A percentile compares a stretch with the other conserved stretches of the same genome.
These are phyloP conservation scores for Myotis lucifugus DNA, from an alignment of 2,113 vertebrate genomes.

Conservation along the genomic window DNA sequence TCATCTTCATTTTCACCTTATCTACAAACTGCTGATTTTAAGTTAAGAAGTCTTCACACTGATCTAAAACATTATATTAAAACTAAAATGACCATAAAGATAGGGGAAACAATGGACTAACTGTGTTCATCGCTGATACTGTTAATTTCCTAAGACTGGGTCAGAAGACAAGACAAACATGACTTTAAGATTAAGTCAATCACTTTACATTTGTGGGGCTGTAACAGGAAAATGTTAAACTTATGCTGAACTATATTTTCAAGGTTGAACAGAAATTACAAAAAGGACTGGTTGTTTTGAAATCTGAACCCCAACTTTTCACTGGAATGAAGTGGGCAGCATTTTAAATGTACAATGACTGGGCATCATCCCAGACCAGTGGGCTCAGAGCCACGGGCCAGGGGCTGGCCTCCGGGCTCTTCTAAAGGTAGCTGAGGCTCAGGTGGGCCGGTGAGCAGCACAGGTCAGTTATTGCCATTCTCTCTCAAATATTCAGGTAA, in stretches of 20 bases:
- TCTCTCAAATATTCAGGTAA: neutral
- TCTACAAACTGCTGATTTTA: neutral
- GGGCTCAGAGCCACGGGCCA: neutral
- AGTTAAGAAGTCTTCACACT: neutral
- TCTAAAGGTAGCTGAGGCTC: accelerated
- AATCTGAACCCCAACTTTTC: neutral
- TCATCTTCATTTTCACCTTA: neutral
- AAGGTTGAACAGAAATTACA: neutral
- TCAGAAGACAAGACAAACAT: slow-evolving; percentile 14
- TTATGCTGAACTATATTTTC: neutral
- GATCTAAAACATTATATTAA: neutral
- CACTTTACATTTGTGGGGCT: neutral
- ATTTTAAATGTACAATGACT: neutral
- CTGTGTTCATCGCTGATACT: neutral
- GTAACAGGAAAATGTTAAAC: neutral
- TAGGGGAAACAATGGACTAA: neutral
- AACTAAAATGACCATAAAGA: neutral
- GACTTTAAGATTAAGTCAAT: neutral
- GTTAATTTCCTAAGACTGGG: neutral
- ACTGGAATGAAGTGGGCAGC: neutral
- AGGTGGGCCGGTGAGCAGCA: neutral
- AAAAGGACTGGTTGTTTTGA: neutral
- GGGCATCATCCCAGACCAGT: neutral
- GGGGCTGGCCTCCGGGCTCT: neutral
- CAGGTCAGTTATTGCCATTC: too few relatives aligned